Evolutionary conservation across 2,797 vertebrate species (phyloP).

Genomic region (Natrix natrix): DNA sequence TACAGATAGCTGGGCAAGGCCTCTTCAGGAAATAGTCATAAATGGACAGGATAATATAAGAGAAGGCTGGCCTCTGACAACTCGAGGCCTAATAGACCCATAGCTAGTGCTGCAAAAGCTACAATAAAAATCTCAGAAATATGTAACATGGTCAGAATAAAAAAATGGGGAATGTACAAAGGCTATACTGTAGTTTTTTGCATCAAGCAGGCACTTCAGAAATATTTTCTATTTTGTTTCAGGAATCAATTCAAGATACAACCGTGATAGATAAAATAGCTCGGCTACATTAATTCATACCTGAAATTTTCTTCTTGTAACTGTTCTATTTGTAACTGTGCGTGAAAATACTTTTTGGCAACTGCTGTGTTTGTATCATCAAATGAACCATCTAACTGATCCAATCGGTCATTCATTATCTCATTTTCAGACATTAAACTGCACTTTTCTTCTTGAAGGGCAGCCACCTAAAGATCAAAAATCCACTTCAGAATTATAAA

Average conservation of each 20-base stretch:
- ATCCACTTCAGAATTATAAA: slow-evolving; percentile 31
- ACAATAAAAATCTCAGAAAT: not conserved
- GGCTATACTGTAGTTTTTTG: not conserved
- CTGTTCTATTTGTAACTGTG: slow-evolving; percentile 88
- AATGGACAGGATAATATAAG: not conserved
- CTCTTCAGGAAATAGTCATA: not conserved
- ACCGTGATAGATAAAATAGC: not conserved
- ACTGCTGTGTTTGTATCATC: slow-evolving; percentile 88
- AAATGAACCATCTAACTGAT: slow-evolving; percentile 87
- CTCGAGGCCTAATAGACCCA: not conserved
- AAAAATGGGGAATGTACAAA: not conserved
- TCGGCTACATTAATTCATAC: slow-evolving; percentile 62
- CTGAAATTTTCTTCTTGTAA: slow-evolving; percentile 97
- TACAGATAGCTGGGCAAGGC: not conserved
- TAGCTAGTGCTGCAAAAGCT: not conserved
- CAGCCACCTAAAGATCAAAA: slow-evolving; percentile 80
- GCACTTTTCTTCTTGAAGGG: slow-evolving; percentile 92
- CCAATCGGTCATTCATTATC: slow-evolving; percentile 88
- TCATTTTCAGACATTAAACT: slow-evolving; percentile 94
- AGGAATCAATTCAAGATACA: not conserved
- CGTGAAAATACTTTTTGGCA: slow-evolving; percentile 88
- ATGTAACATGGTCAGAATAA: not conserved
- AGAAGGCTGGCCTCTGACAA: not conserved
- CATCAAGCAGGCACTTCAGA: not conserved
- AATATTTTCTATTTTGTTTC: not conserved